Evolutionary conservation across 2,888 invertebrate species (phyloP), one percentile per base, ranked within the genome.

Genomic region (Liposcelis brunnea): DNA sequence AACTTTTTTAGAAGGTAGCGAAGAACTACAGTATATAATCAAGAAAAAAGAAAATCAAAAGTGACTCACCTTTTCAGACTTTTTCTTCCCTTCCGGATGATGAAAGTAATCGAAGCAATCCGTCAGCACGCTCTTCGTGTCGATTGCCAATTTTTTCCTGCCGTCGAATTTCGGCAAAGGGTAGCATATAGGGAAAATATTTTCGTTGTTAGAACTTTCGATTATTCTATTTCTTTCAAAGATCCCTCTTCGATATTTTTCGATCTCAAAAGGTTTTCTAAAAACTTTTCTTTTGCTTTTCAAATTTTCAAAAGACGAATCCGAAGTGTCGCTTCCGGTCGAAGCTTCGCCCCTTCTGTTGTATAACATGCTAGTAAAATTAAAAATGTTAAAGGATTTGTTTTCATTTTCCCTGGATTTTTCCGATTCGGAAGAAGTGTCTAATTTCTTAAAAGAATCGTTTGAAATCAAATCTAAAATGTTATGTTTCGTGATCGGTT

Each of bases 261-360:
- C 40, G 19, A 40, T 12, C 8, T 26, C 26, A 26, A 26, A 26
- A 10, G 40, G 40, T 21, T 21, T 14, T 18, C 40, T 3, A n/a
- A 14, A n/a, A 8, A 21, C 10, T 40, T 40, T 40, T n/a, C 16
- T 16, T 26, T 26, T 26, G 19, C 19, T 19, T 18, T 14, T 40
- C 11, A 40, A 6, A 40, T 40, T 40, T 40, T 40, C 40, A 6
- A 40, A 19, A 40, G 40, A 40, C 6, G 40, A 40, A 19, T 40
- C 40, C 5, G 40, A 40, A 10, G 40, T 18, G 6, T 40, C 40
- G 16, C 19, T 40, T 26, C 26, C 26, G 5, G 26, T 26, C 5
- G 26, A 26, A 8, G 26, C 26, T 26, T 26, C 26, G 5, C 5
- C 26, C 26, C 26, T 26, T 8, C 8, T 26, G 5, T 8, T 8